These are phyloP conservation scores for Campaea margaritaria DNA, from an alignment of 2,888 invertebrate species.

Conservation along the genomic window DNA sequence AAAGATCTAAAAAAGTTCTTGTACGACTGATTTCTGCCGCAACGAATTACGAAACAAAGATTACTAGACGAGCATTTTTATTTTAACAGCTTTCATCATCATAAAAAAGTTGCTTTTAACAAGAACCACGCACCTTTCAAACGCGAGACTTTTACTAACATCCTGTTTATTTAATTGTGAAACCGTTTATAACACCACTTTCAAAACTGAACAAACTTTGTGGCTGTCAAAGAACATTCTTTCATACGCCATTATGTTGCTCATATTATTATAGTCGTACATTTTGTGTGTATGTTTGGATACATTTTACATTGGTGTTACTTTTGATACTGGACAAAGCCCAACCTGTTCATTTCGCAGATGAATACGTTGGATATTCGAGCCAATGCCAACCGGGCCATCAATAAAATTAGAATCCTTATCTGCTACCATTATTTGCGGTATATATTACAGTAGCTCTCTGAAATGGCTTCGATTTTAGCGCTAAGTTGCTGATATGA, in stretches of 20 bases:
- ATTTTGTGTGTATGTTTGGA: no score
- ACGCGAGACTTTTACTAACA: constrained; percentile 13
- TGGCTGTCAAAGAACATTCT: no score
- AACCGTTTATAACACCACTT: constrained; percentile 3
- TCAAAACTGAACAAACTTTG: no score
- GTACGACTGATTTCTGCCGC: background rate
- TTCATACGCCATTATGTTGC: no score
- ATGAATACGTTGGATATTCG: constrained; percentile 27
- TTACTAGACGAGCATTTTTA: background rate
- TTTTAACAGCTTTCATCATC: constrained; percentile 9
- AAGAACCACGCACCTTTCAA: constrained; percentile 12
- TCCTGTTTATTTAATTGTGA: constrained; percentile 1
- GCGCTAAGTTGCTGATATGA: constrained; percentile 42
- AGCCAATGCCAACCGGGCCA: constrained; percentile 33
- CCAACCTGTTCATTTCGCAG: constrained; percentile 33
- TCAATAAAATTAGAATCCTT: constrained; percentile 43
- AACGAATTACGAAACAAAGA: constrained; percentile 3
- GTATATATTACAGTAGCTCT: constrained; percentile 36
- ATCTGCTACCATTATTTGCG: constrained; percentile 43
- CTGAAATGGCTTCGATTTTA: constrained; percentile 45
- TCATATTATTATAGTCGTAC: background rate
- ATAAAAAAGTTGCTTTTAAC: constrained; percentile 25
- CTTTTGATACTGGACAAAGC: no score
- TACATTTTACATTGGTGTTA: background rate
- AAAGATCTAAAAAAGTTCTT: background rate